Evolutionary conservation across 2,888 invertebrate species (phyloP).

Genomic region (Zhuqinia jingwanae): DNA sequence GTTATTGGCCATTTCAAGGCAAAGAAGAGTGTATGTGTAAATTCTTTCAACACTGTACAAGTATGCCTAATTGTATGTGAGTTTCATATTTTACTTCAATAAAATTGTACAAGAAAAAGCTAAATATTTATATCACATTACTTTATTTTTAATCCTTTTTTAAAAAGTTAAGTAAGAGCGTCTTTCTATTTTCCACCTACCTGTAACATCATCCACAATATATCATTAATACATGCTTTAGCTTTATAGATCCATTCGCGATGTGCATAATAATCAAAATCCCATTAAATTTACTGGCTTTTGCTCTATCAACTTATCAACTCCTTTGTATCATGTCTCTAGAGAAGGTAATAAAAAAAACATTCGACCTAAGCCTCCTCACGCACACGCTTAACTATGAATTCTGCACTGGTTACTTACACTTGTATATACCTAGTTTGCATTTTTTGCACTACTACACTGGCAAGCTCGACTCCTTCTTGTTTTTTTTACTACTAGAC

Average conservation of each 20-base stretch:
- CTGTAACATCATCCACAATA: constrained; percentile 38
- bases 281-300: constrained; percentile 20
- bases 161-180: no score
- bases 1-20: background rate
- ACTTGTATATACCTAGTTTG: background rate
- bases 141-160: no score
- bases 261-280: constrained; percentile 10
- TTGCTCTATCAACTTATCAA: constrained; percentile 1
- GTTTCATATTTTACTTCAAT: background rate
- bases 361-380: constrained; percentile 38
- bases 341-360: constrained; percentile 1
- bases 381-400: constrained; percentile 11
- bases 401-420: background rate
- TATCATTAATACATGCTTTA: no score
- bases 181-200: constrained; percentile 20
- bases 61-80: background rate
- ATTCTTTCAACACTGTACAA: background rate
- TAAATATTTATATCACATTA: no score
- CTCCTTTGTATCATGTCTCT: background rate
- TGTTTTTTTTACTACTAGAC: no score
- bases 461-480: no score
- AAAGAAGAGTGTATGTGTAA: no score
- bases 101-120: background rate
- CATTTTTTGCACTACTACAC: no score
- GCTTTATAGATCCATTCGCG: background rate